phyloP scores from a whole-genome alignment of 2,113 vertebrate genomes.

The Festucalex cinctus region DNA sequence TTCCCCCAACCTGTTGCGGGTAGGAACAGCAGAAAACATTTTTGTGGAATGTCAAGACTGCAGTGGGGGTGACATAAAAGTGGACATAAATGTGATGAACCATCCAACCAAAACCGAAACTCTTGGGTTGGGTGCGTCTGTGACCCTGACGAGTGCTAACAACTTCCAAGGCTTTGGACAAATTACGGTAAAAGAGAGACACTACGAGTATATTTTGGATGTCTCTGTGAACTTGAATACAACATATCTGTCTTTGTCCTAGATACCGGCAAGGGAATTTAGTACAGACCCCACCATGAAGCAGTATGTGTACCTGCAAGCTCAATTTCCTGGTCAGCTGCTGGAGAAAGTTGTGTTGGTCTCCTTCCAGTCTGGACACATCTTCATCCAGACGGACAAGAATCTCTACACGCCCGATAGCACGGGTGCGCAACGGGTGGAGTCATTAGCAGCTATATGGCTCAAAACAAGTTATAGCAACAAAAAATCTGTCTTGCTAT shows the following conservation, averaged over 20 bases:
- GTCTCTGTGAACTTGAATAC: not conserved
- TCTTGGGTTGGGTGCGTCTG: slow-evolving; percentile 4
- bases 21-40: too few relatives aligned
- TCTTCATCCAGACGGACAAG: slow-evolving; percentile 73
- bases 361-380: slow-evolving; percentile 68
- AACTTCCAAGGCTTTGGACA: slow-evolving; percentile 54
- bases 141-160: slow-evolving; percentile 28
- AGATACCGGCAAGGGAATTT: slow-evolving; percentile 51
- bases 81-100: slow-evolving; percentile 51
- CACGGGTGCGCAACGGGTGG: slow-evolving; percentile 38
- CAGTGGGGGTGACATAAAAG: too few relatives aligned
- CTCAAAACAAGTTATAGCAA: not conserved
- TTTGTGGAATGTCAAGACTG: too few relatives aligned
- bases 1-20: too few relatives aligned
- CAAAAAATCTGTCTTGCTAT: slow-evolving; percentile 2
- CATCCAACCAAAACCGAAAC: slow-evolving; percentile 45
- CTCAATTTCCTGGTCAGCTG: slow-evolving; percentile 35
- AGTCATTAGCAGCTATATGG: not conserved
- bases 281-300: slow-evolving; percentile 34
- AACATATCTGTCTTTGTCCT: not conserved
- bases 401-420: slow-evolving; percentile 67
- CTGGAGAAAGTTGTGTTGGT: slow-evolving; percentile 68
- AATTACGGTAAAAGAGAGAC: slow-evolving; percentile 53
- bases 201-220: not conserved
- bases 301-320: slow-evolving; percentile 65